Conservation (phyloP, 2,888 invertebrate genomes). For the Drosophila diplacantha region DNA sequence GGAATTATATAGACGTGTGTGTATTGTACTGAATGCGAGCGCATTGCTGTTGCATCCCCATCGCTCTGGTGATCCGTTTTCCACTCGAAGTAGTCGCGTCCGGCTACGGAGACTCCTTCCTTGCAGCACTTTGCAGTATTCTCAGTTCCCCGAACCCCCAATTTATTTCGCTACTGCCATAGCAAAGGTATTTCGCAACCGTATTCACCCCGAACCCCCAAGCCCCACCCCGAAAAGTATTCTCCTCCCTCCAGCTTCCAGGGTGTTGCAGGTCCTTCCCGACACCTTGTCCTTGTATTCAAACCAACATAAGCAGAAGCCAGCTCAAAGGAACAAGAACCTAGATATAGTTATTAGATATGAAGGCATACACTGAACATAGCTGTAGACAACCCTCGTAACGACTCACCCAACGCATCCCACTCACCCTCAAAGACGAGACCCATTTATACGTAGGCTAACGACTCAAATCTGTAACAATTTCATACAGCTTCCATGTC, state of each 20-base stretch:
- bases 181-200: conserved; percentile 51
- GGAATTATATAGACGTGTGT: conserved; percentile 34
- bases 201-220: conserved; percentile 43
- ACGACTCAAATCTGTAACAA: conserved; percentile 54
- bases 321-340: conserved; percentile 56
- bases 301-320: conserved; percentile 32
- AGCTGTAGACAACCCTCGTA: conserved; percentile 30
- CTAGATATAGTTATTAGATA: conserved; percentile 40
- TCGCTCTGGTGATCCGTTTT: conserved; percentile 8
- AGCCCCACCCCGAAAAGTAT: conserved; percentile 32
- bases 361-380: conserved; percentile 30
- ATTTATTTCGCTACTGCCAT: conserved; percentile 64
- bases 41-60: conserved; percentile 48
- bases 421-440: conserved; percentile 20
- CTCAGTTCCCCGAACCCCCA: conserved; percentile 32
- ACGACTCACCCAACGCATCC: conserved; percentile 32
- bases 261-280: conserved; percentile 28
- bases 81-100: conserved; percentile 19
- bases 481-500: conserved; percentile 70
- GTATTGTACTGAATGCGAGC: conserved; percentile 44
- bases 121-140: conserved; percentile 64
- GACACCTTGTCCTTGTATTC: conserved; percentile 16
- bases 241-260: conserved; percentile 23
- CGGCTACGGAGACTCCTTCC: conserved; percentile 9
- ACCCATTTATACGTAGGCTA: conserved; percentile 15